Conservation (phyloP, 2,113 vertebrate species). For the Zapus hudsonius region DNA sequence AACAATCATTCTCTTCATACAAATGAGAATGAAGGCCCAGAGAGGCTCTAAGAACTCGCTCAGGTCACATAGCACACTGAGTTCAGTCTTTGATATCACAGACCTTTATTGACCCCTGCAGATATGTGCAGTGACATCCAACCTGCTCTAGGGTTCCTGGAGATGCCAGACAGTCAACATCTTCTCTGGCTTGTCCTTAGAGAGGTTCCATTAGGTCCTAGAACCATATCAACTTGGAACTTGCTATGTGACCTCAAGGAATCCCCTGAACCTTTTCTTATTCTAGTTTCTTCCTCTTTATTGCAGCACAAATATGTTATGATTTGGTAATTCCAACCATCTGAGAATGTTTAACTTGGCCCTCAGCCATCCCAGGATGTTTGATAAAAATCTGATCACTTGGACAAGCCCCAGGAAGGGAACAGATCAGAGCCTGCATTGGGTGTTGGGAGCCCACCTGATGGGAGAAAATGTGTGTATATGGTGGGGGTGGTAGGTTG, state of each 20-base stretch:
- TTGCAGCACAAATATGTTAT: conserved; percentile 31
- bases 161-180: background rate
- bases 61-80: background rate
- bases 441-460: conserved; percentile 60
- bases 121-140: background rate
- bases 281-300: background rate
- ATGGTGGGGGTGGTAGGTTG: background rate
- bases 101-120: background rate
- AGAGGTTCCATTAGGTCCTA: background rate
- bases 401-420: conserved; percentile 63
- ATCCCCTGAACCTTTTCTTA: background rate
- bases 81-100: background rate
- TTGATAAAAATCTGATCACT: conserved; percentile 76
- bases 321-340: conserved; percentile 65
- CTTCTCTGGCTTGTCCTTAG: background rate
- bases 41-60: background rate
- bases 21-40: background rate
- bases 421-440: conserved; percentile 52
- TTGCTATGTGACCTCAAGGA: background rate
- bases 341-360: conserved; percentile 72
- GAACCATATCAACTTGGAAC: background rate
- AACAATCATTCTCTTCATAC: background rate
- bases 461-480: conserved; percentile 27
- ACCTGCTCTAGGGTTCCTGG: background rate
- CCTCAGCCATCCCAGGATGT: conserved; percentile 64